These are phyloP conservation scores for Capricornis sumatraensis DNA, from an alignment of 2,113 vertebrate species.

Conservation along the genomic window DNA sequence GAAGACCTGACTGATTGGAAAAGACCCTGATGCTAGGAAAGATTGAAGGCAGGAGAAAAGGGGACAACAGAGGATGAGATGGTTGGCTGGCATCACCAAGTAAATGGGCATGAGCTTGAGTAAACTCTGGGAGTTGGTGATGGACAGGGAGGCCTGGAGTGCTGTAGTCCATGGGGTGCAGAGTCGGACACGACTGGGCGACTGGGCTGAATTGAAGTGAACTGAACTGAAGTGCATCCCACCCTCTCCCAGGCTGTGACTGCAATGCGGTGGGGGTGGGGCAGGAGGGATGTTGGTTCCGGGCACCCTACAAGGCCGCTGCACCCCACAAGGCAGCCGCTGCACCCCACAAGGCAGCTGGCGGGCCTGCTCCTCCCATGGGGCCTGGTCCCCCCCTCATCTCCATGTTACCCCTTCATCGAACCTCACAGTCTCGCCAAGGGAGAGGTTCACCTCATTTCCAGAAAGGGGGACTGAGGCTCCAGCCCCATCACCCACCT, in stretches of 20 bases:
- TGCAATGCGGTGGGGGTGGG: neutral
- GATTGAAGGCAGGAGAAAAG: neutral
- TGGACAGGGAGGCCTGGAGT: neutral
- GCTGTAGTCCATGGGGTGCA: neutral
- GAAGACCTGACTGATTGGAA: neutral
- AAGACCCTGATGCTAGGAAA: neutral
- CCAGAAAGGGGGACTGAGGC: neutral
- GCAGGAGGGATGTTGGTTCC: neutral
- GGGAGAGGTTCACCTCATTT: neutral
- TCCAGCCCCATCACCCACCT: neutral
- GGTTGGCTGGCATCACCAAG: neutral
- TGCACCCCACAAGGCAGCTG: neutral
- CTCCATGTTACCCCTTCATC: neutral
- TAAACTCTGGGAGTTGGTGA: neutral
- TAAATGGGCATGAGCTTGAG: neutral
- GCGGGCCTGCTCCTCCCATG: neutral
- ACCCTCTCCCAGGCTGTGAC: neutral
- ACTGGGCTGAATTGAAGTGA: neutral
- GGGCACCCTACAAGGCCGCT: neutral
- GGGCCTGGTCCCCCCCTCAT: neutral
- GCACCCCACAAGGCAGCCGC: neutral
- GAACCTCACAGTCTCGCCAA: rapidly evolving
- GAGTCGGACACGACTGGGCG: neutral
- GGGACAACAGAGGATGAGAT: neutral
- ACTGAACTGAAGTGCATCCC: neutral